Evolutionary conservation across 2,113 vertebrate species (phyloP).

Genomic region (Aspiorhynchus laticeps): DNA sequence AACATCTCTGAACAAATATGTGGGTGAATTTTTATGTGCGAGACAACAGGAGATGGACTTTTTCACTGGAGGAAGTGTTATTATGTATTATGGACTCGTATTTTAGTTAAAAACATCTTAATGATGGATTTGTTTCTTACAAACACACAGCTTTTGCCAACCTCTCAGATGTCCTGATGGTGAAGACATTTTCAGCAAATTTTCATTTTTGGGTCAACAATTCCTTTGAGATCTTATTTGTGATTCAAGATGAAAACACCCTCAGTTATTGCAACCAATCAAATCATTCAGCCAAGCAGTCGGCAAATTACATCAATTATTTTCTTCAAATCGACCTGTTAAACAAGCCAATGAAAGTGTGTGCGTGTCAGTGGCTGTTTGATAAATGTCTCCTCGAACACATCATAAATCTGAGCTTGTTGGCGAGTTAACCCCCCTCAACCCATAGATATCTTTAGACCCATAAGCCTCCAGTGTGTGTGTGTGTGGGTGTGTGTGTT

Average conservation of each 20-base stretch:
- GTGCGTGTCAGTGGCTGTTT: conserved; percentile 37
- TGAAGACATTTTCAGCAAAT: not conserved
- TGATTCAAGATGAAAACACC: not conserved
- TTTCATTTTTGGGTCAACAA: not conserved
- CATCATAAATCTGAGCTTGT: conserved; percentile 41
- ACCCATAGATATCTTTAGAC: conserved; percentile 39
- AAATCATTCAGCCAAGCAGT: not conserved
- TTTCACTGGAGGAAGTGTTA: too few species aligned
- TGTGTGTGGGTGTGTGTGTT: conserved; percentile 32
- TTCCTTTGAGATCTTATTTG: not conserved
- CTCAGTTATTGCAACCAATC: not conserved
- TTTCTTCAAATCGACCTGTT: not conserved
- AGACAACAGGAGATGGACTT: too few species aligned
- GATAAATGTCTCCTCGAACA: conserved; percentile 22
- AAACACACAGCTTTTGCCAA: too few species aligned
- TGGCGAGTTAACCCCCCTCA: conserved; percentile 19
- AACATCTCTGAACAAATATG: too few species aligned
- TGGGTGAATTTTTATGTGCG: too few species aligned
- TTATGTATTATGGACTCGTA: too few species aligned
- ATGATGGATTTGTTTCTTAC: too few species aligned
- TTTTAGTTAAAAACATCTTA: too few species aligned
- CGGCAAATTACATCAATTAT: not conserved
- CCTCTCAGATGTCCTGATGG: too few species aligned
- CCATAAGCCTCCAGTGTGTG: conserved; percentile 26
- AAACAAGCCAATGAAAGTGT: not conserved